These are phyloP conservation scores for Phyllostomus discolor DNA, from an alignment of 2,113 vertebrate species.

Conservation along the genomic window DNA sequence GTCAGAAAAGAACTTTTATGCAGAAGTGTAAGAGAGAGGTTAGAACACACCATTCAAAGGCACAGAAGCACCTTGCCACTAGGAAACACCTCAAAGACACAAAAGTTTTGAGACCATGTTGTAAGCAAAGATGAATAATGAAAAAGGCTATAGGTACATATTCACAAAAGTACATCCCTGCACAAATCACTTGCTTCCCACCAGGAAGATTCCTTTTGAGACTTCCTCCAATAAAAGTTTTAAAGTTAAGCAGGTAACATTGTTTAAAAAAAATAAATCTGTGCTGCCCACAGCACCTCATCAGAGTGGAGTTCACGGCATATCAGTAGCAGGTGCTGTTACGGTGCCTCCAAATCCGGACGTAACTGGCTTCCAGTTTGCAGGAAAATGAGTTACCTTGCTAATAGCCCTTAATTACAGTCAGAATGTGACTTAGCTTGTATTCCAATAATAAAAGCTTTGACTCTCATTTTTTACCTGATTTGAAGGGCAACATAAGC, in stretches of 20 bases:
- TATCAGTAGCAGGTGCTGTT: not conserved
- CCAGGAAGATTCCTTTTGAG: not conserved
- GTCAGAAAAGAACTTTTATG: not conserved
- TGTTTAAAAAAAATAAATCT: not conserved
- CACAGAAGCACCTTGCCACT: not conserved
- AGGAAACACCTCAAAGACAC: not conserved
- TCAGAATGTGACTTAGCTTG: slow-evolving; percentile 29
- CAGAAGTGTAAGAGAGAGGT: not conserved
- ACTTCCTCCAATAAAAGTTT: not conserved
- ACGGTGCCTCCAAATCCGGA: not conserved
- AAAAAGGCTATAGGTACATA: not conserved
- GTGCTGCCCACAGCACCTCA: not conserved
- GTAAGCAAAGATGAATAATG: not conserved
- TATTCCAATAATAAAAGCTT: slow-evolving; percentile 15
- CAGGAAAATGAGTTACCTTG: not conserved
- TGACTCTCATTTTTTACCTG: not conserved
- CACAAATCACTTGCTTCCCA: not conserved
- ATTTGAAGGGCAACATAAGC: not conserved
- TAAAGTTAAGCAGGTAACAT: not conserved
- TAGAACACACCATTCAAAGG: not conserved
- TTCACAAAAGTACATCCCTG: not conserved
- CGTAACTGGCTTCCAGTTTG: not conserved
- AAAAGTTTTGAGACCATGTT: not conserved
- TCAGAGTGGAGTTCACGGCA: not conserved
- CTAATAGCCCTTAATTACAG: slow-evolving; percentile 16